A percentile compares a stretch with the other conserved stretches of the same genome.
phyloP scores from a whole-genome alignment of 2,888 invertebrate species.

The Plagodis dolabraria region DNA sequence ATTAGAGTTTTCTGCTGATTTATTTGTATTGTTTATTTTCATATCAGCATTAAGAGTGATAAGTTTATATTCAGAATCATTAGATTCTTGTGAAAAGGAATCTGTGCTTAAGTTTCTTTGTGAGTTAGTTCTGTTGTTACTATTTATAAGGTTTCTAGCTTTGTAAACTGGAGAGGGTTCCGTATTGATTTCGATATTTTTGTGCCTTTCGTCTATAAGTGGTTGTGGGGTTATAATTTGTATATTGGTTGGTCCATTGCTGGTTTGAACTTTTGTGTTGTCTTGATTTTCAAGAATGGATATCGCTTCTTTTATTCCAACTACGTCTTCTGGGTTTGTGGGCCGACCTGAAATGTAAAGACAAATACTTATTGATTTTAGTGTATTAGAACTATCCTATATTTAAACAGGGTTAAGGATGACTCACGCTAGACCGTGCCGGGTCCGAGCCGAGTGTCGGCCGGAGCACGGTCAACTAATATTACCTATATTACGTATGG shows the following conservation, averaged over 20 bases:
- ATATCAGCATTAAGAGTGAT: conserved; percentile 61
- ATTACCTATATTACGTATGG: too few relatives aligned
- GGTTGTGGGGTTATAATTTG: conserved; percentile 70
- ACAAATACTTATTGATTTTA: not conserved
- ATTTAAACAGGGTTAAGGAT: too few relatives aligned
- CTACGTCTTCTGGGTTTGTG: conserved; percentile 68
- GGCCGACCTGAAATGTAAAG: conserved; percentile 56
- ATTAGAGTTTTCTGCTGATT: conserved; percentile 26
- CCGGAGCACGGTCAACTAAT: too few relatives aligned
- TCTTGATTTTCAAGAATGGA: conserved; percentile 73
- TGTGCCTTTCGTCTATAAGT: conserved; percentile 66
- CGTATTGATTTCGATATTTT: conserved; percentile 49
- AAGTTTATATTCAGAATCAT: conserved; percentile 51
- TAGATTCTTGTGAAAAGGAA: conserved; percentile 44
- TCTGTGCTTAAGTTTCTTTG: conserved; percentile 41
- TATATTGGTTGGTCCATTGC: conserved; percentile 45
- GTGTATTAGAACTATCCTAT: not conserved
- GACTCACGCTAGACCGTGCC: too few relatives aligned
- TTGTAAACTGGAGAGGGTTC: conserved; percentile 68
- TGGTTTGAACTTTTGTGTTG: conserved; percentile 40
- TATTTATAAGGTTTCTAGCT: conserved; percentile 61
- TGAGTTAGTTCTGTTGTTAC: conserved; percentile 43
- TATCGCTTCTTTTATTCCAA: conserved; percentile 76
- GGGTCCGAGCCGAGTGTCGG: too few relatives aligned
- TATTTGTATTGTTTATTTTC: conserved; percentile 49